Base-by-base conservation (phyloP, 2,797 vertebrate genomes). In the Coranthus polyacanthus region DNA sequence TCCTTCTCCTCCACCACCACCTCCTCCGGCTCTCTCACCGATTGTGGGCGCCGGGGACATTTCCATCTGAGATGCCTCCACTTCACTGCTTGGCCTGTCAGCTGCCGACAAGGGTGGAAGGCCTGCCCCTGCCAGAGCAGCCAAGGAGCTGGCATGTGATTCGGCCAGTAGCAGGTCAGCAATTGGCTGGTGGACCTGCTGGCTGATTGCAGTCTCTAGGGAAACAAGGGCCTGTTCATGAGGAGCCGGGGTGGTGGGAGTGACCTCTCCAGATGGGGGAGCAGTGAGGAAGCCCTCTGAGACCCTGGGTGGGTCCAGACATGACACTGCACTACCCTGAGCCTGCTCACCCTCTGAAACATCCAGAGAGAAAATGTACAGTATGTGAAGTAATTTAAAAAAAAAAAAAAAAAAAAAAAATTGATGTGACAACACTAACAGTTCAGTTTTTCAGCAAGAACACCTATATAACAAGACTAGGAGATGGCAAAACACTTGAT, bases 1-100 rank as follows among this genome's bases (percentile, higher is more conserved):
- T 92, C 89, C 92, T 92, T 90, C 86, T 64, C 79, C 78, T 60
- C 78, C 82, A 63, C 79, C 62, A 63, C 39, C 62, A 67, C 55
- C 70, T 75, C 82, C 87, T 75, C 80, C 82, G 86, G 85, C 92
- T 90, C 86, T 92, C 95, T 96, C 93, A 96, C 96, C 95, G 85
- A 95, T 96, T 87, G 95, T 96, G 74, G 96, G 96, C 62, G 95
- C 96, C 2, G 96, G 97, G 13, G 97, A 98, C 90, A 97, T 95
- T 90, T 98, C 97, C 97, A 98, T 98, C 87, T 98, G 97, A 43
- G 95, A 96, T 70, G 95, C 94, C 85, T 98, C 97, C 12, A 92
- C 92, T 66, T 98, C 97, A 74, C 88, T 92, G 84, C 88, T 95
- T 57, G 92, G 86, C 75, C 95, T 92, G 58, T 96, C 93, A 7